A percentile compares a stretch with the other conserved stretches of the same genome.
Conservation (phyloP, 2,113 vertebrate species). For the Orcinus orca region DNA sequence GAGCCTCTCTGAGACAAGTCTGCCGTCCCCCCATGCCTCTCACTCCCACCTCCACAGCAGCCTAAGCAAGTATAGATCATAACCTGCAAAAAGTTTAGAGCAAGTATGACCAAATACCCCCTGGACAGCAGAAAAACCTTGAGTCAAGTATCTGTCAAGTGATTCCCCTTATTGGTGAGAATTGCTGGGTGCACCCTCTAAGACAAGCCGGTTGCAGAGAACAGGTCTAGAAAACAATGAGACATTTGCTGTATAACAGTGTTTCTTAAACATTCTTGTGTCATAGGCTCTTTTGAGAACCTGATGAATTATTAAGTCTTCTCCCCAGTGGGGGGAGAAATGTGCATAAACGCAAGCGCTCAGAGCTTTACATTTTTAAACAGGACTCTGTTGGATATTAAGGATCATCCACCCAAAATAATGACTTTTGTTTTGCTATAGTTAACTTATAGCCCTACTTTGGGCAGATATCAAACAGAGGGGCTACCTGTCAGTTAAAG, state of each 20-base stretch:
- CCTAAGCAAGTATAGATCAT: neutral
- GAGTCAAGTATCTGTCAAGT: neutral
- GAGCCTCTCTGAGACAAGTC: neutral
- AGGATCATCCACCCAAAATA: neutral
- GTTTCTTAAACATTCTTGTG: neutral
- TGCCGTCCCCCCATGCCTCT: neutral
- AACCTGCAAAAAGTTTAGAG: neutral
- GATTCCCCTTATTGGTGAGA: neutral
- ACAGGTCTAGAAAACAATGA: neutral
- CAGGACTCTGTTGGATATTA: neutral
- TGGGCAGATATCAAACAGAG: neutral
- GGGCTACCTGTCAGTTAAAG: neutral
- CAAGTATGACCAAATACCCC: neutral
- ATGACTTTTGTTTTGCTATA: neutral
- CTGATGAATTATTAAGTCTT: neutral
- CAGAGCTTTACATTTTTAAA: neutral
- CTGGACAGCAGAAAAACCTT: neutral
- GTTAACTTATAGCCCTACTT: neutral
- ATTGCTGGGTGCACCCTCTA: neutral
- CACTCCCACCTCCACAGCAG: neutral
- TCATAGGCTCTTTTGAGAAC: neutral
- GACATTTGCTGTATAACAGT: neutral
- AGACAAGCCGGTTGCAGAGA: neutral
- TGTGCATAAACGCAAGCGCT: neutral
- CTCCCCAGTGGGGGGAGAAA: neutral